Evolutionary conservation across 2,888 invertebrate genomes (phyloP).

Genomic region (Acleris emargana): DNA sequence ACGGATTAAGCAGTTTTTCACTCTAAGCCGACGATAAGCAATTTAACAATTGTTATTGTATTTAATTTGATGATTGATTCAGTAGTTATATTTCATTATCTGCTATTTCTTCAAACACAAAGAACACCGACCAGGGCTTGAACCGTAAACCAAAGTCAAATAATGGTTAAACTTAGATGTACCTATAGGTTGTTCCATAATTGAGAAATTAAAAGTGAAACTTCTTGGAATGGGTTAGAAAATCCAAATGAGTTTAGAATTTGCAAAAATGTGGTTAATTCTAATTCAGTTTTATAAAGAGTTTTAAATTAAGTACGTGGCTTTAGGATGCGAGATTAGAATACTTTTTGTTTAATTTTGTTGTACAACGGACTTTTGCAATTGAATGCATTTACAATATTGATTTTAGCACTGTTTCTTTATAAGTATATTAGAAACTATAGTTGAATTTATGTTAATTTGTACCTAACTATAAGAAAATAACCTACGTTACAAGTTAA

Average conservation of each 20-base stretch:
- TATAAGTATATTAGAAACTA: conserved; percentile 9
- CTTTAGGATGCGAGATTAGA: conserved; percentile 16
- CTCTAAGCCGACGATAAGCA: no score
- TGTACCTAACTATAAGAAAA: conserved; percentile 32
- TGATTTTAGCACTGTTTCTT: conserved; percentile 17
- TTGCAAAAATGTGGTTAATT: no score
- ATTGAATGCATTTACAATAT: conserved; percentile 24
- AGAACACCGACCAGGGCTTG: no score
- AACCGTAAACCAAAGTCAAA: background rate
- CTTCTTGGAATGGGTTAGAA: no score
- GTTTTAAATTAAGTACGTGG: background rate
- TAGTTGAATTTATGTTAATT: conserved; percentile 32
- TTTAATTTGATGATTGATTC: no score
- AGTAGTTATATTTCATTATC: no score
- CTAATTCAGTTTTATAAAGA: no score
- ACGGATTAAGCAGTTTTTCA: no score
- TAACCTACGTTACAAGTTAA: conserved; percentile 32
- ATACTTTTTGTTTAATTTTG: background rate
- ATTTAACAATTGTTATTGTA: no score
- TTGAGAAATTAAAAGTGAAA: no score
- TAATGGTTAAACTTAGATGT: background rate
- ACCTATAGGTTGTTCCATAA: background rate
- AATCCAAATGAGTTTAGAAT: no score
- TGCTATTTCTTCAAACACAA: no score
- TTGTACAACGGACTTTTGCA: background rate